phyloP scores from a whole-genome alignment of 2,797 vertebrate genomes.

The Dicrostonyx torquatus region DNA sequence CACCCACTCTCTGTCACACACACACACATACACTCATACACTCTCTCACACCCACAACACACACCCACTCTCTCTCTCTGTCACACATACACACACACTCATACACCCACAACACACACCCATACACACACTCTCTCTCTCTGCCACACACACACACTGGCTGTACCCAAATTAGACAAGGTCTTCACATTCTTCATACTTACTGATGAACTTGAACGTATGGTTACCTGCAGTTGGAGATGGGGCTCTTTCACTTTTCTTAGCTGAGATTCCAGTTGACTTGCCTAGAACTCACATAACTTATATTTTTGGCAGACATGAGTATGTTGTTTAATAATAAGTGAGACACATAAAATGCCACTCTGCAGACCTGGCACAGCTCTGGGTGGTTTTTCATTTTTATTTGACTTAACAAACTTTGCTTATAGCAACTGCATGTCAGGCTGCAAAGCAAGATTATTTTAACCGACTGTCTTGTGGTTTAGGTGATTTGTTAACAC shows the following conservation, averaged over 20 bases:
- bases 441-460: not conserved
- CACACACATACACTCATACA: too few relatives aligned
- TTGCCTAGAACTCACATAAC: not conserved
- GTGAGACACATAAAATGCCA: not conserved
- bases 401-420: conserved; percentile 20
- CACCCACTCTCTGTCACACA: too few relatives aligned
- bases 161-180: conserved; percentile 21
- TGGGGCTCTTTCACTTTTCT: not conserved
- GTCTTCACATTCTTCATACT: not conserved
- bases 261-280: not conserved
- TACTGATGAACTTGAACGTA: not conserved
- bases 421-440: not conserved
- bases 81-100: too few relatives aligned
- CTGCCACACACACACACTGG: not conserved
- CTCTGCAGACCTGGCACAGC: not conserved
- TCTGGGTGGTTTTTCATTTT: not conserved
- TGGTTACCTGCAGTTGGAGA: not conserved
- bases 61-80: too few relatives aligned
- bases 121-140: too few relatives aligned
- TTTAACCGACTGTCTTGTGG: not conserved
- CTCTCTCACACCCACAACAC: too few relatives aligned
- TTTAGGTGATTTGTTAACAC: conserved; percentile 10
- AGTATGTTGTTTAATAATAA: conserved; percentile 23
- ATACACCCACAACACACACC: too few relatives aligned
- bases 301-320: not conserved